These are phyloP conservation scores for Dreissena polymorpha DNA, from an alignment of 1,140 invertebrate genomes.

Conservation along the genomic window DNA sequence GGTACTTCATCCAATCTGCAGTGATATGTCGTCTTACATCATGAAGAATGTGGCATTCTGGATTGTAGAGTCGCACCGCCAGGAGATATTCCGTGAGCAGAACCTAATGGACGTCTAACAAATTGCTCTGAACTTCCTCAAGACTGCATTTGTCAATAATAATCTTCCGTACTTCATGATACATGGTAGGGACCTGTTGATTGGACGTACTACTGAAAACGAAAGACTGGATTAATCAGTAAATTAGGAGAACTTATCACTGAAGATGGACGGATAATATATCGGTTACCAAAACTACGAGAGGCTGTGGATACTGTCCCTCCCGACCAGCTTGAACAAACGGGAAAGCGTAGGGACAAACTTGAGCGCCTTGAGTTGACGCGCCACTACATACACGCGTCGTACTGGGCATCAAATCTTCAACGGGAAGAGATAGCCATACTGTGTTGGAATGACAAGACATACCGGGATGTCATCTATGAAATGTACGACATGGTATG, in stretches of 20 bases:
- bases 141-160: not conserved
- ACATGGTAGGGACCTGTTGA: not conserved
- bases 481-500: constrained; percentile 28
- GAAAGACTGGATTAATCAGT: too few species aligned
- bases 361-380: not conserved
- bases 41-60: constrained; percentile 38
- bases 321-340: not conserved
- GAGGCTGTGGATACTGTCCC: not conserved
- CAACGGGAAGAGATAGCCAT: not conserved
- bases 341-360: not conserved
- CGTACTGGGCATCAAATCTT: not conserved
- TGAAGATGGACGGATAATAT: too few species aligned
- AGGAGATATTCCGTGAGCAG: not conserved
- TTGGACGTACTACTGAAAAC: not conserved
- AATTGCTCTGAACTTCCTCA: not conserved
- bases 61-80: constrained; percentile 1
- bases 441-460: too few species aligned
- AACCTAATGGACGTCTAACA: not conserved
- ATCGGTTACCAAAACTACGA: constrained; percentile 3
- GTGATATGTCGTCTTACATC: constrained; percentile 18
- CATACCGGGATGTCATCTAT: not conserved
- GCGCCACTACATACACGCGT: not conserved
- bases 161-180: constrained; percentile 15
- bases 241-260: too few species aligned
- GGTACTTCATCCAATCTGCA: not conserved